Conservation (phyloP, 2,113 vertebrate species). For the Girardinichthys multiradiatus region DNA sequence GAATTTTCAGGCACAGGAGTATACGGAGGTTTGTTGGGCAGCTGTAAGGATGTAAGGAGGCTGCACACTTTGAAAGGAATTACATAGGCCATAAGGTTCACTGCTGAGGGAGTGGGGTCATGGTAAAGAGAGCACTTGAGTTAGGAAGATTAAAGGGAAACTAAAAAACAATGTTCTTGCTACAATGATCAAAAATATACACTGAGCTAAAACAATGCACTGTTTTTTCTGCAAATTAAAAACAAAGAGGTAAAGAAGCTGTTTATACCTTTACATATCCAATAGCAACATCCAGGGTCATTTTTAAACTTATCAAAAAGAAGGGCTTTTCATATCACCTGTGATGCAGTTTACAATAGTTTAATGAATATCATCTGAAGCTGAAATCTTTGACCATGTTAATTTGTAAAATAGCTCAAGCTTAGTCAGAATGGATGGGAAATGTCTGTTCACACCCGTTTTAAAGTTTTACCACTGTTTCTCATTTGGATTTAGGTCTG, state of each 20-base stretch:
- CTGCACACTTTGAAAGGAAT: constrained; percentile 23
- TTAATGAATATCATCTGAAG: too few species aligned
- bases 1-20: constrained; percentile 39
- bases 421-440: too few species aligned
- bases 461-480: too few species aligned
- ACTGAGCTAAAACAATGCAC: too few species aligned
- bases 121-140: constrained; percentile 49
- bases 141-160: constrained; percentile 5
- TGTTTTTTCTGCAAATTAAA: too few species aligned
- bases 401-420: too few species aligned
- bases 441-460: too few species aligned
- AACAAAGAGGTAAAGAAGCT: neutral
- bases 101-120: constrained; percentile 24
- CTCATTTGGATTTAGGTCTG: too few species aligned
- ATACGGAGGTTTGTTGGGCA: constrained; percentile 16
- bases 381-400: too few species aligned
- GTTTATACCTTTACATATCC: neutral
- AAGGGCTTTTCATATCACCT: too few species aligned
- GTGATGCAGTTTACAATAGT: too few species aligned
- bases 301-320: too few species aligned
- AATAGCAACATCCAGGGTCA: neutral
- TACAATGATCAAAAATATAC: neutral
- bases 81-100: constrained; percentile 29
- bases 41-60: constrained; percentile 22
- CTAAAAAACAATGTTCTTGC: constrained; percentile 27